Percentiles rank a stretch among this genome's conserved stretches.
Conservation (phyloP, 2,797 vertebrate species). For the Helicolenus hilgendorfi region DNA sequence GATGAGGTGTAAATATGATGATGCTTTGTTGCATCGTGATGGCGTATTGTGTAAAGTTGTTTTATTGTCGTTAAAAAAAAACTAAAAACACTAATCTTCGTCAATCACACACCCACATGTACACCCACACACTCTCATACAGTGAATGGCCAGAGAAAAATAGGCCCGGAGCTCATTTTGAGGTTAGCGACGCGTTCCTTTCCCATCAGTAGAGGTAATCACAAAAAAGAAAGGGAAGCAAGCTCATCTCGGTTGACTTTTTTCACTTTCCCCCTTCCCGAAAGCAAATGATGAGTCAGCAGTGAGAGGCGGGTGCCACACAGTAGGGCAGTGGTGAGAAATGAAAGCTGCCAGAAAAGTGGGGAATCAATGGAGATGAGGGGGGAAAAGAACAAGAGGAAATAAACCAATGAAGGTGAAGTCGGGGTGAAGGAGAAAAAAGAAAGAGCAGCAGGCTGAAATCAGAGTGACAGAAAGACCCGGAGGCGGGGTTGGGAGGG, state of each 20-base stretch:
- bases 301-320: slow-evolving; percentile 30
- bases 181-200: slow-evolving; percentile 60
- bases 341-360: slow-evolving; percentile 60
- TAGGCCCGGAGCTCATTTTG: slow-evolving; percentile 52
- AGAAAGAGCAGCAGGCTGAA: not conserved
- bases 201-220: slow-evolving; percentile 70
- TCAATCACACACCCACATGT: not conserved
- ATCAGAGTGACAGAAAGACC: slow-evolving; percentile 47
- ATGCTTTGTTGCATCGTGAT: slow-evolving; percentile 3
- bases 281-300: slow-evolving; percentile 76
- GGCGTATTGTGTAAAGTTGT: not conserved
- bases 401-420: slow-evolving; percentile 56
- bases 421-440: slow-evolving; percentile 35
- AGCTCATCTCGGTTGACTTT: slow-evolving; percentile 52
- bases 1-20: slow-evolving; percentile 18
- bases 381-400: slow-evolving; percentile 21
- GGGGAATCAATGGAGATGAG: slow-evolving; percentile 38
- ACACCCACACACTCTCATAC: not conserved
- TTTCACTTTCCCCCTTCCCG: slow-evolving; percentile 1
- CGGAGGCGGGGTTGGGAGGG: not conserved
- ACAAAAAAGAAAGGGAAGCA: slow-evolving; percentile 52
- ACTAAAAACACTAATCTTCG: not conserved
- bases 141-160: slow-evolving; percentile 25
- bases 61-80: slow-evolving; percentile 8
- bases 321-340: slow-evolving; percentile 47